Conservation (phyloP, 2,888 invertebrate species). For the Lymantria dispar region DNA sequence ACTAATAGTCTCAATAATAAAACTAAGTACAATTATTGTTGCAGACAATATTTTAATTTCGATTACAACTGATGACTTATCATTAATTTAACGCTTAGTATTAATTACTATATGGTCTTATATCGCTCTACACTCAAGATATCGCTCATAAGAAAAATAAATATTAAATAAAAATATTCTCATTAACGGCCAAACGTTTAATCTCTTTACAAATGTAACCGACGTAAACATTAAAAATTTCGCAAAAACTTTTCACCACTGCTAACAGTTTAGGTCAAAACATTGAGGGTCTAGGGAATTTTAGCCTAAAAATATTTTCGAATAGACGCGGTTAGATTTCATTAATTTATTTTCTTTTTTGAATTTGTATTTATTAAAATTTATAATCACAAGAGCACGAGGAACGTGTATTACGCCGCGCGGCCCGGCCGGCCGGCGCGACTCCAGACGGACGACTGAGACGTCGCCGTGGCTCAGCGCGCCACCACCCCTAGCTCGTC, state of each 20-base stretch:
- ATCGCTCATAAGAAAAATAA: constrained; percentile 65
- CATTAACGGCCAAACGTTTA: constrained; percentile 74
- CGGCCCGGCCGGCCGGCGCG: constrained; percentile 81
- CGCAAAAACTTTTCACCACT: constrained; percentile 69
- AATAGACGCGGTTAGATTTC: constrained; percentile 68
- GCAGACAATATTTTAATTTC: constrained; percentile 48
- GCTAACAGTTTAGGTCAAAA: constrained; percentile 71
- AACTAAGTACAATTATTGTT: constrained; percentile 44
- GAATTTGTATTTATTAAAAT: constrained; percentile 60
- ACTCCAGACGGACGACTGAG: constrained; percentile 82
- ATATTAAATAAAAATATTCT: constrained; percentile 70
- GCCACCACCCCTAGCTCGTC: constrained; percentile 43
- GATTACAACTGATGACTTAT: constrained; percentile 51
- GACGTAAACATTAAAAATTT: constrained; percentile 81
- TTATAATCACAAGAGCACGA: constrained; percentile 82
- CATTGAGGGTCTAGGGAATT: constrained; percentile 62
- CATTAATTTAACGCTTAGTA: constrained; percentile 68
- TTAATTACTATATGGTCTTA: constrained; percentile 45
- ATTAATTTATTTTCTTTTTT: constrained; percentile 51
- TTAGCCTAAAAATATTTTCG: constrained; percentile 78
- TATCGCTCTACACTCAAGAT: constrained; percentile 62
- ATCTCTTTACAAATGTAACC: constrained; percentile 77
- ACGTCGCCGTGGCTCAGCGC: constrained; percentile 57
- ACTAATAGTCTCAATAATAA: constrained; percentile 47
- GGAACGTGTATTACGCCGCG: constrained; percentile 81